Conservation (phyloP, 2,797 vertebrate species). For the Paedocypris micromegethes region DNA sequence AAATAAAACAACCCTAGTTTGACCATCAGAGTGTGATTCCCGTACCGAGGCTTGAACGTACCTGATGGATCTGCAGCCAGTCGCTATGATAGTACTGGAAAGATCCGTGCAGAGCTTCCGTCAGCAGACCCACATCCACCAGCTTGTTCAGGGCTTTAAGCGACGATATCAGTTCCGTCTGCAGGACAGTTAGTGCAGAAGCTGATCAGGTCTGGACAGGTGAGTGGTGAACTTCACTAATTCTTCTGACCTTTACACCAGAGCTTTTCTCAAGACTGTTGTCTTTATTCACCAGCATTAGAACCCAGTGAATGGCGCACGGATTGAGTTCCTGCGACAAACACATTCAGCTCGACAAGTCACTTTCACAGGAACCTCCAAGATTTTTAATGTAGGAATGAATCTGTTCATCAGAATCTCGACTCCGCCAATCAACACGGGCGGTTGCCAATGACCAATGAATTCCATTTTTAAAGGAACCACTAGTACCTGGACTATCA, state of each 20-base stretch:
- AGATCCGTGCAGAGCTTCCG: slow-evolving; percentile 70
- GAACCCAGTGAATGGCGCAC: slow-evolving; percentile 61
- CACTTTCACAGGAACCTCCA: too few species aligned
- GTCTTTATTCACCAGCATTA: slow-evolving; percentile 81
- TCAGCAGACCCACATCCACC: slow-evolving; percentile 77
- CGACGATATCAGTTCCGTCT: slow-evolving; percentile 80
- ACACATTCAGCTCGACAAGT: background rate
- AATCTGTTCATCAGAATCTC: too few species aligned
- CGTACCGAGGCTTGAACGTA: slow-evolving; percentile 41
- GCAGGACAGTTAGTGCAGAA: slow-evolving; percentile 7
- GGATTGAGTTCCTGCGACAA: slow-evolving; percentile 61
- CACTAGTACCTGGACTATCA: slow-evolving; percentile 71
- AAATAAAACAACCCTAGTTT: background rate
- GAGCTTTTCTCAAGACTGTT: slow-evolving; percentile 67
- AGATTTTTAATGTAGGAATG: too few species aligned
- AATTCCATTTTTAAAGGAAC: background rate
- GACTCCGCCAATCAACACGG: too few species aligned
- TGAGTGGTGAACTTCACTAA: background rate
- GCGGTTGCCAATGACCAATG: background rate
- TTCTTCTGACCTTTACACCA: slow-evolving; percentile 72
- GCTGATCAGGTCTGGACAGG: background rate
- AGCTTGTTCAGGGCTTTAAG: slow-evolving; percentile 76
- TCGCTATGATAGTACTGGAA: slow-evolving; percentile 75
- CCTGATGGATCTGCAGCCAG: slow-evolving; percentile 89
- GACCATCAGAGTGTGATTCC: too few species aligned